Evolutionary conservation across 2,888 invertebrate genomes (phyloP), one percentile per base, ranked within the genome.

Genomic region (Rhagonycha lutea): DNA sequence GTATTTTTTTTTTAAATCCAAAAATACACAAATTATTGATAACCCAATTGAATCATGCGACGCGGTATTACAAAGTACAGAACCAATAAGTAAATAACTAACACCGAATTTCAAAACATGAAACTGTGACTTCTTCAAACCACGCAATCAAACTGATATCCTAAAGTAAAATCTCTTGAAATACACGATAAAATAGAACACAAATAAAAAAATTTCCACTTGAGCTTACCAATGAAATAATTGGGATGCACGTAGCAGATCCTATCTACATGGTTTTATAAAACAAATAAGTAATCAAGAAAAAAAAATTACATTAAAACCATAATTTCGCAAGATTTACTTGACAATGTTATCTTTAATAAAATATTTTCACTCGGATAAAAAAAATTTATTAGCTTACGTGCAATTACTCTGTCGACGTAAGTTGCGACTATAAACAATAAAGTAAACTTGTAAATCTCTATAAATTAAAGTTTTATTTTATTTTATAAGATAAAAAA

Each of bases 351-450:
- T 65, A 65, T 71, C 71, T 71, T 28, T 65, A 28, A 71, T 23
- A 71, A 23, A 14, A 60, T 71, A 71, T 63, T 71, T 71, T 28
- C 32, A 28, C 18, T 47, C 24, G 65, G 65, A 71, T 71, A 65
- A 71, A 18, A 65, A 4, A 47, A 71, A 65, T 32, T 65, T 65
- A 65, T 32, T 7, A 23, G 32, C 47, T 32, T 68, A 28, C 72
- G n/a, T 72, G 68, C 72, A 72, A 68, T 72, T 72, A 68, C 47
- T 68, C 62, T 61, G 61, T 60, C 14, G 72, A 72, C 72, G 68
- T 72, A 72, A 72, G 68, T 61, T 1, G 24, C 28, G 61, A 61
- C 61, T 68, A 68, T 72, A 72, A 72, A 72, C 47, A 68, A 68
- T 61, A 28, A 28, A 47, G 67, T 67, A 29, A 72, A 32, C 67